These are phyloP conservation scores for Ypsolopha sequella DNA, from an alignment of 2,888 invertebrate species.

Conservation along the genomic window DNA sequence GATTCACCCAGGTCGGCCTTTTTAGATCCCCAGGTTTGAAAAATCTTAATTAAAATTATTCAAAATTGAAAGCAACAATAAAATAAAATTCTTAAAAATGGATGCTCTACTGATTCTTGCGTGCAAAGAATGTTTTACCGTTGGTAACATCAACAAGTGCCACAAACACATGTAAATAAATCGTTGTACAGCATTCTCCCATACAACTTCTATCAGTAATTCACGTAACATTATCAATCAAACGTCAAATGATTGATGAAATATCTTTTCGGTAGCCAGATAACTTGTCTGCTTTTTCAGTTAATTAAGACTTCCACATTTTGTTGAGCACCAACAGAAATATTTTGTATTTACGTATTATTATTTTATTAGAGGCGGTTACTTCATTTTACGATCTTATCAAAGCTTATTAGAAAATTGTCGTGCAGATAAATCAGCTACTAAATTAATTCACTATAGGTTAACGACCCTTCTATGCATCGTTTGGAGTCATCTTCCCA, in stretches of 20 bases:
- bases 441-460: background rate
- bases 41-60: too few species aligned
- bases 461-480: background rate
- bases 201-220: conserved; percentile 66
- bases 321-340: conserved; percentile 18
- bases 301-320: conserved; percentile 62
- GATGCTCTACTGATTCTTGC: conserved; percentile 1
- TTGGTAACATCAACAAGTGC: conserved; percentile 62
- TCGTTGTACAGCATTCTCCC: conserved; percentile 51
- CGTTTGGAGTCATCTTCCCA: background rate
- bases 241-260: conserved; percentile 59
- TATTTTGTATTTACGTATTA: background rate
- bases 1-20: too few species aligned
- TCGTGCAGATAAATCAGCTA: conserved; percentile 1
- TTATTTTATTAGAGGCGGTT: background rate
- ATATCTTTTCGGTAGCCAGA: conserved; percentile 64
- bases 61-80: too few species aligned
- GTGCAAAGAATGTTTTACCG: conserved; percentile 24
- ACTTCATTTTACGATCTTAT: conserved; percentile 1
- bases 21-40: too few species aligned
- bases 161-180: conserved; percentile 68
- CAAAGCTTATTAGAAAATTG: background rate
- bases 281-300: conserved; percentile 55
- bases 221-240: conserved; percentile 68
- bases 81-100: background rate